These are phyloP conservation scores for Platichthys flesus DNA, from an alignment of 2,113 vertebrate genomes.

Conservation along the genomic window DNA sequence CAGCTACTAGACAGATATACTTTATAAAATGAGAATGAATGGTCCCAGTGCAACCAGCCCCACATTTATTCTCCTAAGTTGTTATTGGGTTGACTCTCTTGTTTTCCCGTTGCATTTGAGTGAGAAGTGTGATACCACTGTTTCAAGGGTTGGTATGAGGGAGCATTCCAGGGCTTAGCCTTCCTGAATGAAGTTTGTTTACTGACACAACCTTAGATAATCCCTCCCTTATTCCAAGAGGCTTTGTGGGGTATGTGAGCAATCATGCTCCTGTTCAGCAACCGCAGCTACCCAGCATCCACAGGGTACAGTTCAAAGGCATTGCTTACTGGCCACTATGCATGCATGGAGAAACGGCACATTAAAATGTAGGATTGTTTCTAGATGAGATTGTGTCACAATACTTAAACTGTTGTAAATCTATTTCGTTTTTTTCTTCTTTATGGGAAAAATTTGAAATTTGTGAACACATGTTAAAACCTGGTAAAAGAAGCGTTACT, in stretches of 20 bases:
- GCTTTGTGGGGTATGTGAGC: constrained; percentile 78
- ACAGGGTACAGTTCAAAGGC: constrained; percentile 50
- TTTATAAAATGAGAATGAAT: too few species aligned
- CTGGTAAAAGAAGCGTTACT: constrained; percentile 53
- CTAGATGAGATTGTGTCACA: not conserved
- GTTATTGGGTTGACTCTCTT: too few species aligned
- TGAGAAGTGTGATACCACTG: constrained; percentile 37
- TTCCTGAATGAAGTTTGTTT: constrained; percentile 68
- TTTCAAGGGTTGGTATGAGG: constrained; percentile 51
- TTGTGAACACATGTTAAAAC: not conserved
- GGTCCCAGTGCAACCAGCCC: too few species aligned
- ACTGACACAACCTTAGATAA: constrained; percentile 66
- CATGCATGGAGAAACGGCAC: constrained; percentile 21
- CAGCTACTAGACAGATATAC: too few species aligned
- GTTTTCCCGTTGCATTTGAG: constrained; percentile 24
- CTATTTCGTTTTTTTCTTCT: not conserved
- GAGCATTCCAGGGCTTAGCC: constrained; percentile 74
- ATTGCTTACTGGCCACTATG: constrained; percentile 25
- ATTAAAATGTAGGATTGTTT: constrained; percentile 12
- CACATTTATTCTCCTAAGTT: too few species aligned
- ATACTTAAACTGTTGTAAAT: not conserved
- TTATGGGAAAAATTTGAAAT: not conserved
- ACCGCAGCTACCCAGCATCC: constrained; percentile 48
- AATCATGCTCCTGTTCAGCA: constrained; percentile 66
- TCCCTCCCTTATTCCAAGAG: constrained; percentile 73